Percentiles rank a stretch among this genome's conserved stretches.
Conservation (phyloP, 2,888 invertebrate genomes). For the Caenorhabditis virilis region DNA sequence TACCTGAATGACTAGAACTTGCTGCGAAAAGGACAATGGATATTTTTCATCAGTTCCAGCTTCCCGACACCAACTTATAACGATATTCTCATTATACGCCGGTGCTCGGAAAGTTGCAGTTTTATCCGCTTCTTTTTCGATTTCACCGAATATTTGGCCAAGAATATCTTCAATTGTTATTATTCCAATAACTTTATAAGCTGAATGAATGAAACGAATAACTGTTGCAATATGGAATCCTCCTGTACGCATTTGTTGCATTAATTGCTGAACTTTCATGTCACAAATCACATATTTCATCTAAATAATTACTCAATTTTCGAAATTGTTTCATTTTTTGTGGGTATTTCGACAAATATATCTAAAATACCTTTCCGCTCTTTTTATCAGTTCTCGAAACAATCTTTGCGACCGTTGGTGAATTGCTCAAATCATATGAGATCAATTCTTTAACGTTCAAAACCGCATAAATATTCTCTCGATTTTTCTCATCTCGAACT, state of each 20-base stretch:
- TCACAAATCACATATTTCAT: constrained; percentile 23
- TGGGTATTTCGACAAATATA: not conserved
- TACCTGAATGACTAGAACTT: constrained; percentile 18
- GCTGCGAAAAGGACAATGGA: constrained; percentile 22
- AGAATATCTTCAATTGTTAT: constrained; percentile 38
- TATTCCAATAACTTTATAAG: constrained; percentile 22
- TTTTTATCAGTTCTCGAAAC: constrained; percentile 1
- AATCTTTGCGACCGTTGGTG: constrained; percentile 14
- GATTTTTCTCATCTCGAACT: constrained; percentile 20
- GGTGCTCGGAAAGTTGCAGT: constrained; percentile 8
- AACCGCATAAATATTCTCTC: constrained; percentile 17
- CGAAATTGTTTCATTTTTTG: not conserved
- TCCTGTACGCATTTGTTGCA: constrained; percentile 29
- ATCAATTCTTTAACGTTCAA: constrained; percentile 32
- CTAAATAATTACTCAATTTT: constrained; percentile 10
- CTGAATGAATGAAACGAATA: constrained; percentile 10
- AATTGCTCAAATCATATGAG: constrained; percentile 4
- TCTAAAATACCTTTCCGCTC: not conserved
- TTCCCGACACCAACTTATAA: constrained; percentile 34
- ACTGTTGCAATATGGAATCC: constrained; percentile 34
- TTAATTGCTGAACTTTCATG: constrained; percentile 21
- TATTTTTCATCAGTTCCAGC: constrained; percentile 27
- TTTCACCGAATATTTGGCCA: constrained; percentile 30
- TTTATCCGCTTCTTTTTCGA: constrained; percentile 16
- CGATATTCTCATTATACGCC: constrained; percentile 9